Evolutionary conservation across 1,140 invertebrate species (phyloP).

Genomic region (Cydia amplana): DNA sequence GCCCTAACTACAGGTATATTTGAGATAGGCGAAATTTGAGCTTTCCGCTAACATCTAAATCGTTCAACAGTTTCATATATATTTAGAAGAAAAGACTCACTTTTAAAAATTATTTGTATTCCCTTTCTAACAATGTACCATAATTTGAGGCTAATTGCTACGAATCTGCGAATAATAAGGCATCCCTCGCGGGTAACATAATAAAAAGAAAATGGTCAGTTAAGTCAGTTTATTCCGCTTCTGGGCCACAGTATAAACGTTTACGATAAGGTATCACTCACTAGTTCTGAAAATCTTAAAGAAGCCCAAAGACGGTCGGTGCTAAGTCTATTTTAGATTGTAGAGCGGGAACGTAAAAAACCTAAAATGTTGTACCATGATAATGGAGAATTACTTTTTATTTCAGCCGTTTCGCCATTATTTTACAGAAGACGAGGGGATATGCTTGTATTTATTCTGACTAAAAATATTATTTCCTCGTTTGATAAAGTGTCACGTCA

Average conservation of each 20-base stretch:
- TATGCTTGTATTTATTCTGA: background rate
- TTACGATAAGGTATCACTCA: slow-evolving; percentile 12
- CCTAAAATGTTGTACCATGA: slow-evolving; percentile 1
- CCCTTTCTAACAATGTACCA: background rate
- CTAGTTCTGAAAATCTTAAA: background rate
- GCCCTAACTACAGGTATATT: no score
- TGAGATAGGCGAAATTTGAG: no score
- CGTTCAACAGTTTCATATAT: no score
- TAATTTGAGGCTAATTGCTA: slow-evolving; percentile 1
- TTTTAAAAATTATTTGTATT: background rate
- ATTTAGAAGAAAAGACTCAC: no score
- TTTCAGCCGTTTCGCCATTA: slow-evolving; percentile 4
- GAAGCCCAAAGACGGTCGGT: background rate
- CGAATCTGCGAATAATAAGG: background rate
- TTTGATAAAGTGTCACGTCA: background rate
- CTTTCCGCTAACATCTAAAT: no score
- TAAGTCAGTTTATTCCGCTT: slow-evolving; percentile 10
- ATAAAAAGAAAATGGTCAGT: slow-evolving; percentile 25
- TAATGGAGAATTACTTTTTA: slow-evolving; percentile 14
- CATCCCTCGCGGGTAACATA: slow-evolving; percentile 1
- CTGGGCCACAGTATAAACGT: slow-evolving; percentile 12
- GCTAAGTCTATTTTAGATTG: slow-evolving; percentile 1
- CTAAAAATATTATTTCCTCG: background rate
- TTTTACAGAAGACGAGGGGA: background rate
- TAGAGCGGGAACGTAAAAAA: background rate